Percentiles rank a stretch among this genome's conserved stretches.
phyloP scores from a whole-genome alignment of 1,140 invertebrate species.

The Pseudomyrmex cubaensis region DNA sequence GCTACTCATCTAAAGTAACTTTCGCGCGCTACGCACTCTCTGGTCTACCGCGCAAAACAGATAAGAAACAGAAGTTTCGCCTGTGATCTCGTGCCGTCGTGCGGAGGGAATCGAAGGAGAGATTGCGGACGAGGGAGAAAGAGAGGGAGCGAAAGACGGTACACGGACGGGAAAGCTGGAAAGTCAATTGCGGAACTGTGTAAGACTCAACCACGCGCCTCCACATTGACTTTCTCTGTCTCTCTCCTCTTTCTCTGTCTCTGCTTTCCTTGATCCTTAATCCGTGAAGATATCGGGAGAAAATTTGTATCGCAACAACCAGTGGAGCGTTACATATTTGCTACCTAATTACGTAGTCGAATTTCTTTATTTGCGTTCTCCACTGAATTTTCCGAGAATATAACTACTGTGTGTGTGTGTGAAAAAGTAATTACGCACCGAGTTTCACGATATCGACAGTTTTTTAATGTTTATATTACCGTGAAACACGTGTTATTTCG shows the following conservation, averaged over 20 bases:
- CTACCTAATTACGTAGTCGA: constrained; percentile 11
- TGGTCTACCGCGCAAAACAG: constrained; percentile 44
- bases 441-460: neutral
- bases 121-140: neutral
- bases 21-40: constrained; percentile 44
- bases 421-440: neutral
- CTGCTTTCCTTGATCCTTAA: constrained; percentile 27
- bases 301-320: constrained; percentile 63
- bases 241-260: neutral
- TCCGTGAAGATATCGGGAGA: constrained; percentile 68
- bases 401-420: neutral
- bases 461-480: neutral
- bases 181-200: constrained; percentile 45
- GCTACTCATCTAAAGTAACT: constrained; percentile 65
- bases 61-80: constrained; percentile 70
- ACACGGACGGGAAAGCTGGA: constrained; percentile 7
- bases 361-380: constrained; percentile 3
- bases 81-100: constrained; percentile 38
- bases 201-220: constrained; percentile 10
- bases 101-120: constrained; percentile 32
- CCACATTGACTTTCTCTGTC: constrained; percentile 53
- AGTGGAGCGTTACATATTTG: constrained; percentile 15
- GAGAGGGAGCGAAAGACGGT: neutral
- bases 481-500: no score
- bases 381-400: neutral